phyloP scores from a whole-genome alignment of 2,113 vertebrate genomes.

The Rhegmatorhina hoffmannsi region DNA sequence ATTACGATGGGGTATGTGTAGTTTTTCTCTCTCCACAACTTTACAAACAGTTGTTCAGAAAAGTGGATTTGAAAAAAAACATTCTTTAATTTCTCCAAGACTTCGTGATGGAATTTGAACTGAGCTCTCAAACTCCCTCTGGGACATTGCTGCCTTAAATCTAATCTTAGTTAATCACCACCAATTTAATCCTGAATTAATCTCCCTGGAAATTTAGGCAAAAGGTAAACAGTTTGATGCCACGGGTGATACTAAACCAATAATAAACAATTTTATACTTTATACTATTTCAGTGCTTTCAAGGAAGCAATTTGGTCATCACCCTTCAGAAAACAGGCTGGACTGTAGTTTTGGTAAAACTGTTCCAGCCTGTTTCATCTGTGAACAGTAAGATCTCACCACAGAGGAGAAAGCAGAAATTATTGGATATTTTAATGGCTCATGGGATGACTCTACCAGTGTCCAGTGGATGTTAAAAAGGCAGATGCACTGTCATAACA shows the following conservation, averaged over 20 bases:
- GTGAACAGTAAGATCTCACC: not conserved
- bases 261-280: not conserved
- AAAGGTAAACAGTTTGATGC: not conserved
- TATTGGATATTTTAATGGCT: not conserved
- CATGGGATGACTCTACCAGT: not conserved
- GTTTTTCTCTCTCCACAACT: not conserved
- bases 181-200: conserved; percentile 22
- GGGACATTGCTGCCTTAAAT: not conserved
- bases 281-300: not conserved
- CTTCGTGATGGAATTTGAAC: not conserved
- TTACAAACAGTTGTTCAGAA: not conserved
- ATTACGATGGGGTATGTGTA: not conserved
- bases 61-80: not conserved
- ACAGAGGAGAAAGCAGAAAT: not conserved
- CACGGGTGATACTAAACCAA: not conserved
- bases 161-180: conserved; percentile 53
- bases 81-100: not conserved
- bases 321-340: not conserved
- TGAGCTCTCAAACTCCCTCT: not conserved
- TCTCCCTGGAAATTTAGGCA: conserved; percentile 2
- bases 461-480: not conserved
- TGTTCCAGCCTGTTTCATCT: not conserved
- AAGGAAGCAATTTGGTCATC: not conserved
- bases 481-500: not conserved
- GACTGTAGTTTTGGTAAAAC: not conserved